phyloP scores from a whole-genome alignment of 2,113 vertebrate species.

The Phrynosoma blainvillii region DNA sequence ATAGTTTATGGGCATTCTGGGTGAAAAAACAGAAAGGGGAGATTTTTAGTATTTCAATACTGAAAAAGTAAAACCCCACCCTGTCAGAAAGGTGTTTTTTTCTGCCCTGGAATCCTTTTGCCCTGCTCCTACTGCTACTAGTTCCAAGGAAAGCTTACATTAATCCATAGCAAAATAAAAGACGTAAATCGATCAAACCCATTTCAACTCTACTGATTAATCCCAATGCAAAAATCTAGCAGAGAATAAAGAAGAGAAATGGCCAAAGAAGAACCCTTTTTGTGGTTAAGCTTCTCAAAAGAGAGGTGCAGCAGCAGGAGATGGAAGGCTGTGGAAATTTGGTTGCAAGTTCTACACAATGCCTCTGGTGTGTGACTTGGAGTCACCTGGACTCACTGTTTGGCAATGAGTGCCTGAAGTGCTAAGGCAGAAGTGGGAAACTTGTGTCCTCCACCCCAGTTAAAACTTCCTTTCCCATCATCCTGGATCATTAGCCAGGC shows the following conservation, averaged over 20 bases:
- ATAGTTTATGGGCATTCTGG: conserved; percentile 89
- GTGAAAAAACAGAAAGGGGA: background rate
- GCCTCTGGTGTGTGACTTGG: too few relatives aligned
- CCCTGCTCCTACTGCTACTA: conserved; percentile 35
- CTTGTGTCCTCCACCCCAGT: too few relatives aligned
- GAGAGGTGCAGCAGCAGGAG: too few relatives aligned
- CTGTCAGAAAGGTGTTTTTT: background rate
- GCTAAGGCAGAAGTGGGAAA: too few relatives aligned
- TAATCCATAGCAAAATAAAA: conserved; percentile 25
- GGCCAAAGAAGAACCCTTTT: background rate
- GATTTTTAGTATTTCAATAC: conserved; percentile 14
- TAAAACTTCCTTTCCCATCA: too few relatives aligned
- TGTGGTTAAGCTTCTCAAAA: too few relatives aligned
- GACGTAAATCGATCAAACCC: conserved; percentile 12
- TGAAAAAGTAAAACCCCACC: background rate
- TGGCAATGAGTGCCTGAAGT: too few relatives aligned
- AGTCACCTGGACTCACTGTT: too few relatives aligned
- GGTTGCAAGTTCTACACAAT: too few relatives aligned
- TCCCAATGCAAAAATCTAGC: background rate
- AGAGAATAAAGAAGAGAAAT: background rate
- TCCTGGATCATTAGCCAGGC: too few relatives aligned
- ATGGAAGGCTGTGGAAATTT: too few relatives aligned
- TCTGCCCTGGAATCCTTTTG: background rate
- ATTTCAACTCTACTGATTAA: background rate
- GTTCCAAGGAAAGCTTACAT: conserved; percentile 48